phyloP scores from a whole-genome alignment of 2,797 vertebrate species.

The Pseudomugil gertrudae region DNA sequence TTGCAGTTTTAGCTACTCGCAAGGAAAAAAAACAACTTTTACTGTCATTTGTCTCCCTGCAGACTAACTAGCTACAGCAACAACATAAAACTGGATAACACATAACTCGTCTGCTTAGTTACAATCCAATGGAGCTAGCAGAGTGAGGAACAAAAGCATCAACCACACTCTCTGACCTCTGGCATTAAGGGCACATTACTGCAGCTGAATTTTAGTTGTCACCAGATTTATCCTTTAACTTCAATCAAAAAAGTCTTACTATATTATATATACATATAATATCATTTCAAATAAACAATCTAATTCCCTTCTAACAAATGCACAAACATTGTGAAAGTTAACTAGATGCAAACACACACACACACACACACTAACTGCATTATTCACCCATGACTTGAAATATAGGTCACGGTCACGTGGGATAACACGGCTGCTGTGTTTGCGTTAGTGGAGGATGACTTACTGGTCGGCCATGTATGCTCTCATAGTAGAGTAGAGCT shows the following conservation, averaged over 20 bases:
- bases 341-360: background rate
- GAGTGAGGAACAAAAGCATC: constrained; percentile 13
- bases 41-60: background rate
- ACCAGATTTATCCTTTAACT: background rate
- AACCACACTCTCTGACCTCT: constrained; percentile 19
- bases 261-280: too few relatives aligned
- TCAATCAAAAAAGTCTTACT: background rate
- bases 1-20: background rate
- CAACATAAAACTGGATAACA: constrained; percentile 36
- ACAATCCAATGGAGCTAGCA: background rate
- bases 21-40: background rate
- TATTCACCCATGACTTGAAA: constrained; percentile 53
- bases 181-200: too few relatives aligned
- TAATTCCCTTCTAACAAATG: background rate
- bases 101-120: constrained; percentile 15
- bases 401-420: constrained; percentile 51
- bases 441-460: constrained; percentile 54
- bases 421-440: constrained; percentile 3
- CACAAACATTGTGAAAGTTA: background rate
- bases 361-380: constrained; percentile 22
- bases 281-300: background rate
- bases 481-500: constrained; percentile 93
- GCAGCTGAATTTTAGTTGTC: constrained; percentile 14
- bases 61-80: background rate
- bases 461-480: constrained; percentile 95